phyloP scores from a whole-genome alignment of 2,888 invertebrate species.

The Zhuqinia jingwanae region DNA sequence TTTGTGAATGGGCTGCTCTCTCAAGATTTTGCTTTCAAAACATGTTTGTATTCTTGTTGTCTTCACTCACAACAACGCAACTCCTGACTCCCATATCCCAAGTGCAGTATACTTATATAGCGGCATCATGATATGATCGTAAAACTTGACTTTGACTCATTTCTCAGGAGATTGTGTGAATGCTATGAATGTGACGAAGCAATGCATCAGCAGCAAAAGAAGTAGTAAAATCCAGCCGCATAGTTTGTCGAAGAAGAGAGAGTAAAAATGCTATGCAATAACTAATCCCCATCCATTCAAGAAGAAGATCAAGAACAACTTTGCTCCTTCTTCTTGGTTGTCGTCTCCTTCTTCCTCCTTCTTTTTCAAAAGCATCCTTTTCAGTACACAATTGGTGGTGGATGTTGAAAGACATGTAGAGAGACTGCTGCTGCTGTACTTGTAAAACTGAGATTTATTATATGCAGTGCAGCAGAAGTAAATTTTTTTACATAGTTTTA shows the following conservation, averaged over 20 bases:
- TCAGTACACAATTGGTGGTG: slow-evolving; percentile 46
- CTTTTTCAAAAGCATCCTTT: slow-evolving; percentile 35
- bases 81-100: too few relatives aligned
- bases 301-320: slow-evolving; percentile 7
- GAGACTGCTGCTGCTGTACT: not conserved
- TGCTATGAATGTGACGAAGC: not conserved
- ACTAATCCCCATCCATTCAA: not conserved
- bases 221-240: not conserved
- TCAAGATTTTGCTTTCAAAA: slow-evolving; percentile 18
- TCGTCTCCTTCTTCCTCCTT: slow-evolving; percentile 5
- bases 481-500: not conserved
- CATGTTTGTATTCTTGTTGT: slow-evolving; percentile 1
- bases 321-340: not conserved
- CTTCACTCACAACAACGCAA: too few relatives aligned
- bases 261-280: not conserved
- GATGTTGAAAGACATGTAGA: slow-evolving; percentile 51
- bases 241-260: not conserved
- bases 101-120: not conserved
- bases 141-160: slow-evolving; percentile 38
- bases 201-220: not conserved
- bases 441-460: not conserved
- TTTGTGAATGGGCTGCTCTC: slow-evolving; percentile 35
- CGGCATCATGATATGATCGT: slow-evolving; percentile 10
- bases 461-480: slow-evolving; percentile 4
- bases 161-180: slow-evolving; percentile 28